phyloP scores from a whole-genome alignment of 2,888 invertebrate species.

The Cosmia pyralina region DNA sequence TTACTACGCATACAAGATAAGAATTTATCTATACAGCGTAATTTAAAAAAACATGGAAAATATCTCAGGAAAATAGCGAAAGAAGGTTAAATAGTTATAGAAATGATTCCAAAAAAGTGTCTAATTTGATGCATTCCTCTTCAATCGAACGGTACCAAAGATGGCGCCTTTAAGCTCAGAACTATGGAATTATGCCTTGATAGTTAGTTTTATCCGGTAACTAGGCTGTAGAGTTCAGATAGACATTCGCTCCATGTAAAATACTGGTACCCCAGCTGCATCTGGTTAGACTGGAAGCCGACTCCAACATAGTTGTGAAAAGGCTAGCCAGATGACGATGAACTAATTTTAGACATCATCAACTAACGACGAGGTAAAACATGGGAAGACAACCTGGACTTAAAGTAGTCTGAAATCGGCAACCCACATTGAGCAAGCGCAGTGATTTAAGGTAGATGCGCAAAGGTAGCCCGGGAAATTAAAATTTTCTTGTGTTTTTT shows the following conservation, averaged over 20 bases:
- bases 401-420: no score
- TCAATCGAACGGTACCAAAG: background rate
- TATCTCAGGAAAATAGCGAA: background rate
- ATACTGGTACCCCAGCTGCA: background rate
- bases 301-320: background rate
- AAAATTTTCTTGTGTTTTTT: no score
- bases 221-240: background rate
- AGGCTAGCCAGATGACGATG: no score
- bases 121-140: background rate
- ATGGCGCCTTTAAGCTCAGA: background rate
- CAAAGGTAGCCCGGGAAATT: no score
- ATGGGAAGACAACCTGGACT: background rate
- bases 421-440: no score
- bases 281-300: background rate
- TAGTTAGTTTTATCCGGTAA: background rate
- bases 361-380: background rate
- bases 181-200: background rate
- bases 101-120: no score
- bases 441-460: no score
- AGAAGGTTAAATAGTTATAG: no score
- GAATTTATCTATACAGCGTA: conserved; percentile 1
- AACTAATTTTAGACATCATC: background rate
- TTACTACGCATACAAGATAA: conserved; percentile 9
- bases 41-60: conserved; percentile 25
- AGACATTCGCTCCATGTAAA: background rate